Evolutionary conservation across 2,888 invertebrate genomes (phyloP).

Genomic region (Lymantria monacha): DNA sequence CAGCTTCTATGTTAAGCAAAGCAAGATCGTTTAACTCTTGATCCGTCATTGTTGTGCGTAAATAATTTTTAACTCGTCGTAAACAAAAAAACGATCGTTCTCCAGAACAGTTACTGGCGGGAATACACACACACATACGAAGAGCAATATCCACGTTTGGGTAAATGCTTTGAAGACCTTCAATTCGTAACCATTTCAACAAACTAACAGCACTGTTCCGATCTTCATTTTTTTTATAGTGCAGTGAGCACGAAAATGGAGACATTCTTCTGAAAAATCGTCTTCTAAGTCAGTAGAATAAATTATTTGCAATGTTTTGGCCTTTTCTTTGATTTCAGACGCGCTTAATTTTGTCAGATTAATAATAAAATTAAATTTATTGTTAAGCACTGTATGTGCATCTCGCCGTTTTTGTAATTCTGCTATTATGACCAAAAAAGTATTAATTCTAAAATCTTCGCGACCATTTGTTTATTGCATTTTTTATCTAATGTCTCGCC

Average conservation of each 20-base stretch:
- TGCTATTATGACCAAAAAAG: slow-evolving; percentile 1
- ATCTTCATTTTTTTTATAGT: slow-evolving; percentile 11
- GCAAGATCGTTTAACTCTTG: slow-evolving; percentile 19
- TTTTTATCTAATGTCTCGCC: slow-evolving; percentile 4
- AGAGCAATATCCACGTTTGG: slow-evolving; percentile 11
- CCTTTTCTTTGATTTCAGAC: slow-evolving; percentile 7
- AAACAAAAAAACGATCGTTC: slow-evolving; percentile 2
- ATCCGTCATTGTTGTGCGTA: slow-evolving; percentile 24
- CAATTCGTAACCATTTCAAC: slow-evolving; percentile 10
- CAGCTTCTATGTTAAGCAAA: slow-evolving; percentile 12
- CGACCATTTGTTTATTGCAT: slow-evolving; percentile 8
- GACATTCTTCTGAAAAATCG: not conserved
- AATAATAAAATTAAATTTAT: slow-evolving; percentile 9
- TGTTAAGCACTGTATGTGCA: slow-evolving; percentile 5
- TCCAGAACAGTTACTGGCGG: slow-evolving; percentile 5
- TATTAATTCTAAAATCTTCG: slow-evolving; percentile 1
- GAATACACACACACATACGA: slow-evolving; percentile 10
- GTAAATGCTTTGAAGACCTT: slow-evolving; percentile 13
- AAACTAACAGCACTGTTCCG: slow-evolving; percentile 8
- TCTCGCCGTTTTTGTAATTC: slow-evolving; percentile 8
- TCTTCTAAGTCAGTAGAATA: slow-evolving; percentile 5
- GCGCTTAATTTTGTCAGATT: slow-evolving; percentile 4
- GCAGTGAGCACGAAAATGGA: slow-evolving; percentile 11
- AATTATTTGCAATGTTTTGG: slow-evolving; percentile 6
- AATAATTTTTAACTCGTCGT: slow-evolving; percentile 10